A percentile compares a stretch with the other conserved stretches of the same genome.
These are phyloP conservation scores for Agriopis aurantiaria DNA, from an alignment of 2,888 invertebrate species.

Conservation along the genomic window DNA sequence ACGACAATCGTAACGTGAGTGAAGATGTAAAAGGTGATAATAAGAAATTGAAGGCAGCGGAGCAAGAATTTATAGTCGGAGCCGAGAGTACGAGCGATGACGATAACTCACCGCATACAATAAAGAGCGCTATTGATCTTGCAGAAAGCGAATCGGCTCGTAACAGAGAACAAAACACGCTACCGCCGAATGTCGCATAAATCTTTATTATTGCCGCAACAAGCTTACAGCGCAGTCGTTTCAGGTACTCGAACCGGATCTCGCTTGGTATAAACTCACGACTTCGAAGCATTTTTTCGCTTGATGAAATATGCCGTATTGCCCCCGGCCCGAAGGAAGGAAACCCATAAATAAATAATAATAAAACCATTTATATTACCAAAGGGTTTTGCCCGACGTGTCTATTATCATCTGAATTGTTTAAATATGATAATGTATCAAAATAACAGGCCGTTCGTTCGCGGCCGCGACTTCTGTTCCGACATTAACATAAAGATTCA, in stretches of 20 bases:
- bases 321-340: constrained; percentile 82
- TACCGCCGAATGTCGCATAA: constrained; percentile 85
- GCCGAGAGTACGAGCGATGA: constrained; percentile 73
- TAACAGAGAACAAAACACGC: constrained; percentile 85
- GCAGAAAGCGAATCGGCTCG: constrained; percentile 83
- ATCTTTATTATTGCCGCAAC: constrained; percentile 86
- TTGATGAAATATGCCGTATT: constrained; percentile 84
- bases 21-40: constrained; percentile 79
- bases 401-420: constrained; percentile 87
- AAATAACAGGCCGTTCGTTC: constrained; percentile 82
- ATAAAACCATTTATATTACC: constrained; percentile 86
- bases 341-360: constrained; percentile 86
- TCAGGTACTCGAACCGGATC: constrained; percentile 84
- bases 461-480: constrained; percentile 83
- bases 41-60: constrained; percentile 72
- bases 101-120: constrained; percentile 80
- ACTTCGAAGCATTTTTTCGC: constrained; percentile 83
- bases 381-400: constrained; percentile 85
- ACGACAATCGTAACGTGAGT: constrained; percentile 61
- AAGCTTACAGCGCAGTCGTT: constrained; percentile 82
- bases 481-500: constrained; percentile 85
- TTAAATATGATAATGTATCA: constrained; percentile 87
- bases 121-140: constrained; percentile 84
- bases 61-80: constrained; percentile 73
- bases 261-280: constrained; percentile 80